Base-by-base conservation (phyloP, 2,888 invertebrate species). In the Heliconius erato region DNA sequence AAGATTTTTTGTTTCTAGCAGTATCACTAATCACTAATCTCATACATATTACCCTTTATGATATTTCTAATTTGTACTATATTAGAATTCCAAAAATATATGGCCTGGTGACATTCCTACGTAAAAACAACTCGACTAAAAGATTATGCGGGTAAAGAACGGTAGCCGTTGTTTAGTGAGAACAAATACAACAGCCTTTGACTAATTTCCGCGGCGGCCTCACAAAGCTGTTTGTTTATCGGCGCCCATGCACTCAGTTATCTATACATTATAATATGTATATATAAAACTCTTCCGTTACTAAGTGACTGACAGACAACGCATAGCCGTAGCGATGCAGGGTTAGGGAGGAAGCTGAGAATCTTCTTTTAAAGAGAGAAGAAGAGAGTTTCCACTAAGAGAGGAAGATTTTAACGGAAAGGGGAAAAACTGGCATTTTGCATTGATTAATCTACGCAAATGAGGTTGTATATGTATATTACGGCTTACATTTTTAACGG, bases 241-340 rank as follows among this genome's bases (percentile, higher is more conserved):
- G 87, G 88, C 88, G 88, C 87, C 88, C 84, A 79, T 86, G 86
- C 86, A 85, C 83, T 83, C 82, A 67, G 69, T 79, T 49, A 63
- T 74, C 79, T 76, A n/a, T 63, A 63, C 63, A 63, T 63, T 82
- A n/a, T 54, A 54, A 54, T 49, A 49, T 23, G 35, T 76, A 82
- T 49, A 40, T 49, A 59, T 80, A 59, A 40, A 67, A 67, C 28
- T 67, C 16, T 67, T 16, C 67, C 67, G 67, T 67, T 67, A 67
- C 28, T 26, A 67, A 28, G 16, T 32, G 67, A 67, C 28, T 67
- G 28, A 32, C 28, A 16, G 28, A 67, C 26, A 28, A 67, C 19
- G 28, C 28, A 67, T 7, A 32, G 2, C 5, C 59, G 1, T 23
- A 63, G 1, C 11, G n/a, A 54, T 54, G 11, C n/a, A 63, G n/a